Base-by-base conservation (phyloP, 2,113 vertebrate species). In the Hipposideros armiger region DNA sequence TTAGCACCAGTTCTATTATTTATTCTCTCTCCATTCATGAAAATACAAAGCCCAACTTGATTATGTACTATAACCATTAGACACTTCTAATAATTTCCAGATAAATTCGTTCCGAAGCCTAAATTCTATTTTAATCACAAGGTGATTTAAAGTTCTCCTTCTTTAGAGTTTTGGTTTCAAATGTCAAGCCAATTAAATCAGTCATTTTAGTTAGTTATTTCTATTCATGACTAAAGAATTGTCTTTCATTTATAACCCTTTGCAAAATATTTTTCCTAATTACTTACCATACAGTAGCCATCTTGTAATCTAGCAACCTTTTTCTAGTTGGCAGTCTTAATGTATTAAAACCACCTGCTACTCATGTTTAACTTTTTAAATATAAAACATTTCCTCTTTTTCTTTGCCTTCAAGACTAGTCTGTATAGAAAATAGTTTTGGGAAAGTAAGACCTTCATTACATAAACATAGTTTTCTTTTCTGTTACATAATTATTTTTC, bases 161-260 rank as follows among this genome's bases (percentile, higher is more conserved):
- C 73, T 84, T 96, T 80, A 82, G 6, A n/a, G 81, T 60, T 97
- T 88, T 69, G 0, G 0, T 96, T 98, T 96, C 78, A 93, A 92
- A 97, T 97, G 96, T 96, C 96, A 97, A 89, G 22, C 96, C 80
- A 64, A 78, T 97, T 97, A 91, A 95, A 74, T 97, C 69, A 92
- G 20, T 91, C 93, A 91, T 92, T 98, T 97, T 96, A 54, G 20
- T 82, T 95, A 56, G 66, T 87, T 98, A 82, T 89, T 97, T 96
- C 82, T 96, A 58, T 42, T 95, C 91, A 93, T 96, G 66, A 95
- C 47, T 97, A 98, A 98, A 72, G 93, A 97, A 96, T 97, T 98
- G 95, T 97, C 72, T 94, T 95, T 97, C 97, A 95, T 97, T 92
- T 96, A 30, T 62, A 96, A 83, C 6, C 98, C 91, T 91, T 94